Evolutionary conservation across 2,797 vertebrate species (phyloP).

Genomic region (Morelia viridis): DNA sequence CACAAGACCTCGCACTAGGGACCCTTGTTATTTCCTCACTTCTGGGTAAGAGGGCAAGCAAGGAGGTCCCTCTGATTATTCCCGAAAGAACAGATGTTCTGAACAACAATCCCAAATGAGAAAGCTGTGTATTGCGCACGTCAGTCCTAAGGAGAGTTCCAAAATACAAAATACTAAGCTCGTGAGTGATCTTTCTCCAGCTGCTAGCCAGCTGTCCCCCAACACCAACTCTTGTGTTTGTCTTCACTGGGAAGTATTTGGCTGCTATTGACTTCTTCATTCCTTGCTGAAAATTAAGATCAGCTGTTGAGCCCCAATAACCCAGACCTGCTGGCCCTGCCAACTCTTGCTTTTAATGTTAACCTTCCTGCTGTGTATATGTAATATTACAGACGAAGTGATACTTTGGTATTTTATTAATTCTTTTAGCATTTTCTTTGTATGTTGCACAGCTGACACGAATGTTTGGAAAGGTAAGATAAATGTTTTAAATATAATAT

Average conservation of each 20-base stretch:
- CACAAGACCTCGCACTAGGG: neutral
- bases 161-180: neutral
- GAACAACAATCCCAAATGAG: neutral
- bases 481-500: neutral
- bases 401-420: neutral
- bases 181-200: slow-evolving; percentile 17
- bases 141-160: neutral
- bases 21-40: neutral
- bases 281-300: slow-evolving; percentile 40
- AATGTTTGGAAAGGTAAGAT: neutral
- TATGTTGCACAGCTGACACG: too few relatives aligned
- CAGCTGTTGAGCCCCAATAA: neutral
- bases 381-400: neutral
- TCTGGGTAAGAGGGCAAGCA: neutral
- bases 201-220: slow-evolving; percentile 21
- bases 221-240: neutral
- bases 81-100: neutral
- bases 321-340: neutral
- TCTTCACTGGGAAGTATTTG: slow-evolving; percentile 9
- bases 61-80: neutral
- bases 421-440: neutral
- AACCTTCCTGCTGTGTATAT: neutral
- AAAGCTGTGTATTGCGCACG: neutral
- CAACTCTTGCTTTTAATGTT: neutral
- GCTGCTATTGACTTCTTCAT: neutral